These are phyloP conservation scores for Benitochromis conjunctus DNA, from an alignment of 2,113 vertebrate genomes.

Conservation along the genomic window DNA sequence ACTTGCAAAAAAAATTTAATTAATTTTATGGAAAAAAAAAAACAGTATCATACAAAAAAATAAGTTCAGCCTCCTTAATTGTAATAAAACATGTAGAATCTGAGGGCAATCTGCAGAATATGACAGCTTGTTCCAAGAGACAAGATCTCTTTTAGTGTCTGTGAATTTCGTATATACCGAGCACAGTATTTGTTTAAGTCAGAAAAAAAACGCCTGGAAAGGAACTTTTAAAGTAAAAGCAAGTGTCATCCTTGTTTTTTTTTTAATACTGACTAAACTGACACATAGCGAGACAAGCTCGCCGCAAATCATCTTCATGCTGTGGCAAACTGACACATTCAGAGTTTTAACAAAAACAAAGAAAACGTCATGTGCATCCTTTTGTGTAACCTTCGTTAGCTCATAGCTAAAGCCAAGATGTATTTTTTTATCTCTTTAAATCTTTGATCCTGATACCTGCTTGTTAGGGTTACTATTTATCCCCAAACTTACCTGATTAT, in stretches of 20 bases:
- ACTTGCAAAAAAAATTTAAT: not conserved
- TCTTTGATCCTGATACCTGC: not conserved
- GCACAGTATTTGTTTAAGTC: not conserved
- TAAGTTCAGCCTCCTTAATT: not conserved
- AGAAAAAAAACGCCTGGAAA: not conserved
- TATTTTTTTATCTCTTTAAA: not conserved
- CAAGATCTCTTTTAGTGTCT: not conserved
- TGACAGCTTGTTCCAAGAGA: not conserved
- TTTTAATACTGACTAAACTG: not conserved
- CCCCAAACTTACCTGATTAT: not conserved
- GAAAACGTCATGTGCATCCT: not conserved
- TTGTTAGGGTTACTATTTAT: not conserved
- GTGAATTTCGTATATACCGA: fast-evolving
- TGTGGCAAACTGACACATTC: not conserved
- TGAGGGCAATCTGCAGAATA: not conserved
- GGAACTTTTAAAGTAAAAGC: not conserved
- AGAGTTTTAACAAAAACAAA: not conserved
- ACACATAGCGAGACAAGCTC: not conserved
- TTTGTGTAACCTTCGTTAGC: not conserved
- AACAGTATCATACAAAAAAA: not conserved
- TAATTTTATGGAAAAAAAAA: not conserved
- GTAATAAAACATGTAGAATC: not conserved
- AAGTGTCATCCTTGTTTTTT: not conserved
- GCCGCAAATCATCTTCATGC: not conserved
- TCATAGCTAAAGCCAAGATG: not conserved